phyloP scores from a whole-genome alignment of 2,797 vertebrate species.

The Crax fasciolata region DNA sequence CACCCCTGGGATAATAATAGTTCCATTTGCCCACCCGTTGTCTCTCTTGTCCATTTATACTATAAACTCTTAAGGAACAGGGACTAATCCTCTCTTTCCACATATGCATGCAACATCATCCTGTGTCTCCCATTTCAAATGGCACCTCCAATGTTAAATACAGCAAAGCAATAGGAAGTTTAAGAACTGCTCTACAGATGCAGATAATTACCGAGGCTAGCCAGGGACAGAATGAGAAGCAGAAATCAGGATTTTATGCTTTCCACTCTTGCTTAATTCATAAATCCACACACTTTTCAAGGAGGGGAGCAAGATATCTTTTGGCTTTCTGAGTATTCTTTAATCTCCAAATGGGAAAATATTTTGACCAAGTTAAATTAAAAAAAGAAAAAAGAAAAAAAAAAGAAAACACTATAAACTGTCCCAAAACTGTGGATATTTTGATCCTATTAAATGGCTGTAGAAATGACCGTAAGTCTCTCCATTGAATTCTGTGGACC shows the following conservation, averaged over 20 bases:
- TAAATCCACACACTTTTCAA: constrained; percentile 8
- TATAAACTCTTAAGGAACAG: not conserved
- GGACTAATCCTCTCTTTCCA: not conserved
- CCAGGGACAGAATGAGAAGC: constrained; percentile 38
- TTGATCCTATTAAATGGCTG: not conserved
- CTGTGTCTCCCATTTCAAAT: constrained; percentile 9
- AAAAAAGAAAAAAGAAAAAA: not conserved
- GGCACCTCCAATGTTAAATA: constrained; percentile 34
- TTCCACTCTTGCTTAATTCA: constrained; percentile 24
- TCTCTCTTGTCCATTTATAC: not conserved
- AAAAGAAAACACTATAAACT: not conserved
- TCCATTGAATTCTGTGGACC: not conserved
- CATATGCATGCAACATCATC: not conserved
- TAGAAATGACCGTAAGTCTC: not conserved
- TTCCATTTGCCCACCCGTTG: not conserved
- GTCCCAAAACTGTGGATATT: not conserved
- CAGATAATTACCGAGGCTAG: constrained; percentile 50
- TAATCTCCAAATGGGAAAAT: not conserved
- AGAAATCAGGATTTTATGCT: constrained; percentile 39
- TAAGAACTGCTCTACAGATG: constrained; percentile 46
- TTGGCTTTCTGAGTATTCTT: not conserved
- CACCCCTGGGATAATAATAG: not conserved
- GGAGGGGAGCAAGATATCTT: not conserved
- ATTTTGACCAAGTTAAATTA: not conserved
- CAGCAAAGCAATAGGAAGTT: constrained; percentile 41